Base-by-base conservation (phyloP, 2,797 vertebrate genomes). In the Sebastes cheni region DNA sequence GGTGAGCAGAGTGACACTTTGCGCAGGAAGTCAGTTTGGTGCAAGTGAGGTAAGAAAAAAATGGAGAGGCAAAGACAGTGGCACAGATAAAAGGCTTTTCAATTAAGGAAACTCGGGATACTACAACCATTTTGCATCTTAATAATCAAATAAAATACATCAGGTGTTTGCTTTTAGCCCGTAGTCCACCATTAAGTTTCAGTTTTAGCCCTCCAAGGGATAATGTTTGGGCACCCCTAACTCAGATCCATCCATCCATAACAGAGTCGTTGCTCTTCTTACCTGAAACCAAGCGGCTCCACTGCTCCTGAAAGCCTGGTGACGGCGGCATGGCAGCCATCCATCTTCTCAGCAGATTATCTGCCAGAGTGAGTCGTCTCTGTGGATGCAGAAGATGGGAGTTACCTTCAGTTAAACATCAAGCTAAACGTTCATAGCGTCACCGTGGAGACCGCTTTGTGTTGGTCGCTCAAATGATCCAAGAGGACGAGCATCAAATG, bases 401-500 rank as follows among this genome's bases (percentile, higher is more conserved):
- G 4, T 39, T 39, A 64, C 32, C n/a, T 34, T 58, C 4, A 8
- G 84, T 87, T 88, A 88, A 80, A 82, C 85, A 81, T 75, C 81
- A 77, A 86, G 61, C 80, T 3, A 3, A 6, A 13, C 62, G 9
- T 54, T 3, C 32, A 7, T 54, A 3, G 0, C 1, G 56, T 89
- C 79, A 6, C 87, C 20, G 9, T 58, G 81, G 89, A 72, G 34
- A 86, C 75, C 0, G 22, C 67, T 52, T 46, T 62, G 77, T 60
- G 80, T 72, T 11, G 13, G 23, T 52, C 4, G 16, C 67, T 68
- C 27, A 4, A 79, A 69, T 39, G 81, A 73, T 72, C 75, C 78
- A 25, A 4, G 30, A 80, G n/a, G 65, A 46, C 75, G 2, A 60
- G 83, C 88, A 4, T 61, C 82, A 72, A 90, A 87, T 75, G 91